Evolutionary conservation across 2,797 vertebrate species (phyloP), one percentile per base, ranked within the genome.

Genomic region (Ptychadena robeensis): DNA sequence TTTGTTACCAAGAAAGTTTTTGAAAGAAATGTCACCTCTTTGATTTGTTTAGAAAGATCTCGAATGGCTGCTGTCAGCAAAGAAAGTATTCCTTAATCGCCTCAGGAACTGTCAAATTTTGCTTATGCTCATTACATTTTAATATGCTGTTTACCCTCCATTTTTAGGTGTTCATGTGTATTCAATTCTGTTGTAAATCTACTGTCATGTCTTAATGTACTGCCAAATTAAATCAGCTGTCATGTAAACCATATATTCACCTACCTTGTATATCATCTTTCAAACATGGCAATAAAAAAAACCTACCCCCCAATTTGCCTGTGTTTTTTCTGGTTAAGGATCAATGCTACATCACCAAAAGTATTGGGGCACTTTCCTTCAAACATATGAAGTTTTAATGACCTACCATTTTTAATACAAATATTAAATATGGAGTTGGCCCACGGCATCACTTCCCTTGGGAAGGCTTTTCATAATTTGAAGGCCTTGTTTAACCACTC

Each of bases 1-100:
- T n/a, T n/a, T n/a, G n/a, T n/a, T n/a, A 70, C 69, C 25, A 48
- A 30, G 69, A 37, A 72, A 38, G 69, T 72, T 48, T 44, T 44
- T 12, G 15, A 38, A 48, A 48, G 14, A 38, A 44, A 48, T 30
- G 12, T 1, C 8, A 8, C 25, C 30, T 14, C 9, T 34, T 34
- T 67, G 34, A 15, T 32, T 35, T 53, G 18, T 3, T 44, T 2
- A 12, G 18, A 4, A 44, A 44, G 7, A 22, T 22, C 44, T 53
- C 14, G 18, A 15, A 44, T 44, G 18, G 44, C 44, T 53, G 44
- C 44, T 53, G 18, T 22, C 44, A 38, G 37, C 37, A 53, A 18
- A 53, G 44, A 4, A 53, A 53, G 22, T 53, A 1, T 53, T 53
- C 3, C 5, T 6, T 53, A 22, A 53, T n/a, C 22, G 44, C 44